phyloP scores from a whole-genome alignment of 2,113 vertebrate species.

The Sciurus niger region DNA sequence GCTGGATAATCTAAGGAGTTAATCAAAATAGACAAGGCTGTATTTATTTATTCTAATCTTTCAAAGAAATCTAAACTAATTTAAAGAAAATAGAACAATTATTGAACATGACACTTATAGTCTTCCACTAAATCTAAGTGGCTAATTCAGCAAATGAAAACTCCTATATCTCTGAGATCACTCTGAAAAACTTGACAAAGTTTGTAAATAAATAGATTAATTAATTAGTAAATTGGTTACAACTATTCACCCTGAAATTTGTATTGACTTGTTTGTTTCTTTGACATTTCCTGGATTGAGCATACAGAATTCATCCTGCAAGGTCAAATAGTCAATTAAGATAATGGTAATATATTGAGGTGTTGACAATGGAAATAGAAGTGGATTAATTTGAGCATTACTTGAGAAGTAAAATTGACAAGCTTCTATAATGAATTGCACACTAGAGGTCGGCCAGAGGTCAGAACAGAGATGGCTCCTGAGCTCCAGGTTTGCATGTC shows the following conservation, averaged over 20 bases:
- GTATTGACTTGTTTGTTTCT: conserved; percentile 49
- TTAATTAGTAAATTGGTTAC: conserved; percentile 20
- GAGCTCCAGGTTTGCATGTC: background rate
- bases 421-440: conserved; percentile 40
- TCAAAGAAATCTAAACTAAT: background rate
- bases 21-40: conserved; percentile 1
- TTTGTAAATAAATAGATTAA: conserved; percentile 3
- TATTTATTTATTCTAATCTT: conserved; percentile 45
- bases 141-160: background rate
- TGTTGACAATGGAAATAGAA: conserved; percentile 17
- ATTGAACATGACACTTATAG: background rate
- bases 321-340: conserved; percentile 61
- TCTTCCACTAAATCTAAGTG: conserved; percentile 26
- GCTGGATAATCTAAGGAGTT: background rate
- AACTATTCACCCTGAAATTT: background rate
- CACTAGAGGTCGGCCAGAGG: background rate
- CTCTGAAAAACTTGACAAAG: background rate
- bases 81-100: conserved; percentile 42
- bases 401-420: conserved; percentile 37
- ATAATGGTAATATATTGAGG: conserved; percentile 32
- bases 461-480: background rate
- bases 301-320: background rate
- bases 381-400: conserved; percentile 37
- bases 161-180: background rate
- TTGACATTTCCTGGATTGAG: background rate